These are phyloP conservation scores for Spodoptera frugiperda DNA, from an alignment of 1,140 invertebrate genomes.

Conservation along the genomic window DNA sequence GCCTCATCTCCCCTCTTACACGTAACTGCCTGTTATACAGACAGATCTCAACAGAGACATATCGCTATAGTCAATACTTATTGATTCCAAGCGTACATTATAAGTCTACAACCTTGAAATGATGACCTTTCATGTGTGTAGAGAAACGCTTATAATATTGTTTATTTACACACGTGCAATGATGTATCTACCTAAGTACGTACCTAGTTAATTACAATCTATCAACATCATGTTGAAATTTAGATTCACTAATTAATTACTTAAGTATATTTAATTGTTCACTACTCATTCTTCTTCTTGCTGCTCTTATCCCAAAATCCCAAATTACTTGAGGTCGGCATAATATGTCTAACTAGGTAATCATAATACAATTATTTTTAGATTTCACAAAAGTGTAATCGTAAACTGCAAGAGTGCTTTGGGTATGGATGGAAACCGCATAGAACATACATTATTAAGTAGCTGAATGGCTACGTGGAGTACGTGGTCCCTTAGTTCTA, in stretches of 20 bases:
- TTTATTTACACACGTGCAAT: slow-evolving; percentile 39
- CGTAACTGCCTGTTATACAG: slow-evolving; percentile 42
- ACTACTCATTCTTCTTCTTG: too few species aligned
- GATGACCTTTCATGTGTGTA: slow-evolving; percentile 55
- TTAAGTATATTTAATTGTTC: too few species aligned
- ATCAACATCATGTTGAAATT: too few species aligned
- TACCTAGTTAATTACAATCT: too few species aligned
- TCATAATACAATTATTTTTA: too few species aligned
- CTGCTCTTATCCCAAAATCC: too few species aligned
- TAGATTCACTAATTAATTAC: too few species aligned
- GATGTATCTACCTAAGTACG: not conserved
- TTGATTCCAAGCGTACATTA: slow-evolving; percentile 49
- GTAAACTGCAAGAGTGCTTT: not conserved
- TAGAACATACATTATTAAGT: not conserved
- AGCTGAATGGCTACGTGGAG: not conserved
- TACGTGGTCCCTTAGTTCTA: slow-evolving; percentile 14
- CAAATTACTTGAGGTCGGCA: too few species aligned
- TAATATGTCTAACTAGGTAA: too few species aligned
- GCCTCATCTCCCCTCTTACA: slow-evolving; percentile 42
- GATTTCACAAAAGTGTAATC: too few species aligned
- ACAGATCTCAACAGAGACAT: slow-evolving; percentile 50
- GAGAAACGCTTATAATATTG: slow-evolving; percentile 14
- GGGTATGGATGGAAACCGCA: not conserved
- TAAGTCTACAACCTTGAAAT: slow-evolving; percentile 59
- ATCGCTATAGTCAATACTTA: slow-evolving; percentile 36